Evolutionary conservation across 2,888 invertebrate genomes (phyloP).

Genomic region (Drosophila sordidula): DNA sequence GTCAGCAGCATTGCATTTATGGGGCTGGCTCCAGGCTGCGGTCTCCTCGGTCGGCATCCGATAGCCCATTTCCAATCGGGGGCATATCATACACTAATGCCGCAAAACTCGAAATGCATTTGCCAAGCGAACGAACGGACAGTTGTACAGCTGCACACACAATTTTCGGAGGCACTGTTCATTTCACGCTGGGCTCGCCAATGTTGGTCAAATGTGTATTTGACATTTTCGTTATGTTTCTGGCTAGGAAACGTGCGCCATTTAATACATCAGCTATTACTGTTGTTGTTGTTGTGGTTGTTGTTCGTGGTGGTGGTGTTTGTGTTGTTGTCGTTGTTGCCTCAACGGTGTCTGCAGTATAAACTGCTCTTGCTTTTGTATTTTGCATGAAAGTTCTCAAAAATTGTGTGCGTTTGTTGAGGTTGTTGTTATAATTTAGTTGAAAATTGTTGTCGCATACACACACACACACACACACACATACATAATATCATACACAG

Average conservation of each 20-base stretch:
- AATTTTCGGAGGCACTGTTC: conserved; percentile 46
- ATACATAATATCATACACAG: not conserved
- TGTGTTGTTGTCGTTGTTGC: conserved; percentile 28
- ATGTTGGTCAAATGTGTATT: conserved; percentile 75
- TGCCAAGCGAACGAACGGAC: conserved; percentile 8
- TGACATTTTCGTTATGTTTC: conserved; percentile 78
- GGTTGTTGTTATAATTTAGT: conserved; percentile 73
- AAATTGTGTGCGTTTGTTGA: conserved; percentile 64
- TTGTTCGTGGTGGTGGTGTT: conserved; percentile 30
- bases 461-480: conserved; percentile 2
- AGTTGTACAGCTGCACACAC: conserved; percentile 12
- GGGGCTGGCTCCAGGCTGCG: not conserved
- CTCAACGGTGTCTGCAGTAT: conserved; percentile 38
- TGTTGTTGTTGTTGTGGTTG: conserved; percentile 38
- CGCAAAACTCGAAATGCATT: conserved; percentile 45
- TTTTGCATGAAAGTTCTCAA: conserved; percentile 74
- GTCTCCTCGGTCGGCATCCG: too few species aligned
- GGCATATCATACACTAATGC: conserved; percentile 22
- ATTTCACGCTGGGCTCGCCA: conserved; percentile 56
- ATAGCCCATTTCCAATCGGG: too few species aligned
- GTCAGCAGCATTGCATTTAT: conserved; percentile 33
- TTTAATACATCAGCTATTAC: conserved; percentile 56
- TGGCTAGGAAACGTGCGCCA: conserved; percentile 62
- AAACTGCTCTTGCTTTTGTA: conserved; percentile 61
- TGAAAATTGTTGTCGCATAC: conserved; percentile 57